Conservation (phyloP, 1,140 invertebrate genomes). For the Mercenaria mercenaria region DNA sequence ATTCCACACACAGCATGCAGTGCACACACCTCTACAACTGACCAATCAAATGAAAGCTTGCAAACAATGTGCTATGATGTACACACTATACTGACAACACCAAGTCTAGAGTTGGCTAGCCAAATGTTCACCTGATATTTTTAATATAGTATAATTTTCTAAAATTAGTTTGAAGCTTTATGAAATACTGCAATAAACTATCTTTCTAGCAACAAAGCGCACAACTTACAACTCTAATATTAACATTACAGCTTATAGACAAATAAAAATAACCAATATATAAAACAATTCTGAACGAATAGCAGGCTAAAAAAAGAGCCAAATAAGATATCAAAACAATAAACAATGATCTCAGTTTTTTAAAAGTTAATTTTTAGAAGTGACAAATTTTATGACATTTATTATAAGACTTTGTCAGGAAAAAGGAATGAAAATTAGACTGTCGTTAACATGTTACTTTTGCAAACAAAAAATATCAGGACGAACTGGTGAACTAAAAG, state of each 20-base stretch:
- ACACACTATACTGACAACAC: not conserved
- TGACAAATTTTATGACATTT: not conserved
- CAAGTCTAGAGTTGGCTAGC: not conserved
- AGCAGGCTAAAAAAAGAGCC: too few species aligned
- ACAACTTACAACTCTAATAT: too few species aligned
- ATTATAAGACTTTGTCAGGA: not conserved
- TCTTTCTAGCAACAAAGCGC: too few species aligned
- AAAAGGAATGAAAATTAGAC: not conserved
- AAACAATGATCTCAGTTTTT: too few species aligned
- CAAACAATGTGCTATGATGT: constrained; percentile 27
- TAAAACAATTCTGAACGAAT: too few species aligned
- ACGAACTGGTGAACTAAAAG: constrained; percentile 5
- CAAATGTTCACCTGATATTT: constrained; percentile 18
- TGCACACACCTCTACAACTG: constrained; percentile 1
- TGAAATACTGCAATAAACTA: not conserved
- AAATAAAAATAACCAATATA: too few species aligned
- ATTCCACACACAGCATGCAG: constrained; percentile 25
- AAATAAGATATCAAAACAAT: too few species aligned
- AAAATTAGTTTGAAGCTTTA: not conserved
- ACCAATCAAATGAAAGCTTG: not conserved
- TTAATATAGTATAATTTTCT: not conserved
- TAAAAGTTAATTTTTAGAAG: too few species aligned
- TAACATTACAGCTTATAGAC: too few species aligned
- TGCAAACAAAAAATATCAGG: constrained; percentile 48
- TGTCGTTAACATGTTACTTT: not conserved